Evolutionary conservation across 2,797 vertebrate genomes (phyloP), one percentile per base, ranked within the genome.

Genomic region (Danio aesculapii): DNA sequence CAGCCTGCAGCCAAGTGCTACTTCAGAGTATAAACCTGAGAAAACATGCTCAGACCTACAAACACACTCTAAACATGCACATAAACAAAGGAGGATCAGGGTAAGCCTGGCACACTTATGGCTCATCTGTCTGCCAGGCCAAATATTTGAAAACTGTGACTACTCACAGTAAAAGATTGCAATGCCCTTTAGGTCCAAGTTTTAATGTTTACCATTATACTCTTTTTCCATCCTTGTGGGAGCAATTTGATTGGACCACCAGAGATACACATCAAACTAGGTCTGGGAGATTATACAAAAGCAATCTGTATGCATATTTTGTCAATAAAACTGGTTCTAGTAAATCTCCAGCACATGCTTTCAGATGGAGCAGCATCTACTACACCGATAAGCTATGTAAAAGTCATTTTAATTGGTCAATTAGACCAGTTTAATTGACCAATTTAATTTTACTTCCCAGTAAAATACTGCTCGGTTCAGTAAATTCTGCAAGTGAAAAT

Each of bases 11-110:
- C 90, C 90, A 92, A 91, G 88, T 85, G 85, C 89, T 88, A 87
- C 89, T 89, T 85, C 84, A 86, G 82, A 87, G 81, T 58, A 57
- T 66, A 89, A 84, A 89, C 83, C 87, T 90, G 88, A 88, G 88
- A 88, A 89, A 91, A 89, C 68, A 66, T 14, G 52, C 4, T 58
- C 30, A 58, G 58, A 41, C 43, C 49, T 41, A 81, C 78, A 80
- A 75, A 69, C 55, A 87, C 83, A 57, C 84, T 81, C 53, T 19
- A 82, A 84, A 84, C 47, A 70, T 67, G 13, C 59, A 72, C 49
- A 72, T 63, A 64, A 72, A 72, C 39, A 63, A 64, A 53, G 30
- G 41, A 47, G 44, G 63, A 57, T 77, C 52, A 47, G 41, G 19
- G 64, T 46, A 78, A 70, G 39, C n/a, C 46, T 78, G 66, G 76